A percentile compares a stretch with the other conserved stretches of the same genome.
Evolutionary conservation across 2,113 vertebrate genomes (phyloP).

Genomic region (Eulemur rufifrons): DNA sequence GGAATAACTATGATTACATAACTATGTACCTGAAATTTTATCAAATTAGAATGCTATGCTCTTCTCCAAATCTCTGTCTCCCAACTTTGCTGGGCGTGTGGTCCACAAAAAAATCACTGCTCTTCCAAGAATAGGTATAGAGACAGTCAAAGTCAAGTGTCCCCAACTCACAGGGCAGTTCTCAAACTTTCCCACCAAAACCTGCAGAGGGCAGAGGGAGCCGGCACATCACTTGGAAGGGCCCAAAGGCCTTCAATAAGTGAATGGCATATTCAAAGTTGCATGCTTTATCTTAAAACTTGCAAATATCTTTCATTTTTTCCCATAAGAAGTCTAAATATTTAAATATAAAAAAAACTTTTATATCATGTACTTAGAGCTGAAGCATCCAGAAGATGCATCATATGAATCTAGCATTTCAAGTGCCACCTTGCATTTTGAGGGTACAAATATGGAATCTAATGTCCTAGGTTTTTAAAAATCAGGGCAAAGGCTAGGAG

Average conservation of each 20-base stretch:
- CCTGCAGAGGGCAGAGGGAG: not conserved
- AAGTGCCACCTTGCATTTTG: not conserved
- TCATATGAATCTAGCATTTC: not conserved
- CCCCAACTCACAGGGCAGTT: not conserved
- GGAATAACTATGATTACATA: not conserved
- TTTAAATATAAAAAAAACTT: not conserved
- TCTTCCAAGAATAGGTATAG: not conserved
- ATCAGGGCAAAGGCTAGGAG: not conserved
- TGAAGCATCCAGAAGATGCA: not conserved
- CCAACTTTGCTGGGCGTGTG: not conserved
- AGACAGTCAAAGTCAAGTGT: not conserved
- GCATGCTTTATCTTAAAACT: not conserved
- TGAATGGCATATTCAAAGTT: not conserved
- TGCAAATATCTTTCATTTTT: not conserved
- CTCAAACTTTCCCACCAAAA: not conserved
- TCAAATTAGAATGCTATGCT: not conserved
- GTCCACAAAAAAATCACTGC: not conserved
- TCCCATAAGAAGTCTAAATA: not conserved
- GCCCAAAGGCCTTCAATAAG: not conserved
- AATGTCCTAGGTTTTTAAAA: constrained; percentile 4
- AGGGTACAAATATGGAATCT: not conserved
- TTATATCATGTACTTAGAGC: not conserved
- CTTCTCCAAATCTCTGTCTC: not conserved
- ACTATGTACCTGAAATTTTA: not conserved
- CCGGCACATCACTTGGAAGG: not conserved